Conservation (phyloP, 2,797 vertebrate genomes). For the Astyanax mexicanus region DNA sequence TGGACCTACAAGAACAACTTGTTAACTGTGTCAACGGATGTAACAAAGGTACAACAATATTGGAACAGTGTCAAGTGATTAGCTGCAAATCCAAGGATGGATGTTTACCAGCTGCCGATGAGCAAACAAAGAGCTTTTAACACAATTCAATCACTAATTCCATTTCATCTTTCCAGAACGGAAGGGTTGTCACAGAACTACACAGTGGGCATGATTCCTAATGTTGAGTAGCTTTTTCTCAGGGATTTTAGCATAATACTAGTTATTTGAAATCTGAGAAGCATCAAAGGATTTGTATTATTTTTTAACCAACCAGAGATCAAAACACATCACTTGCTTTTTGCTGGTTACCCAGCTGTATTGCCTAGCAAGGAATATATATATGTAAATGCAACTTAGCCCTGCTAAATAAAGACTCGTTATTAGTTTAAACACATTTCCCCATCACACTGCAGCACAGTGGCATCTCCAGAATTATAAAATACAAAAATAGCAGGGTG, state of each 20-base stretch:
- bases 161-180: slow-evolving; percentile 21
- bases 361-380: too few relatives aligned
- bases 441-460: too few relatives aligned
- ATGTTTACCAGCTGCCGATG: slow-evolving; percentile 52
- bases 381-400: too few relatives aligned
- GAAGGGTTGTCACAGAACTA: slow-evolving; percentile 7
- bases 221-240: background rate
- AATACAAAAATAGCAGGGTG: too few relatives aligned
- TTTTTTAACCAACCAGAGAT: too few relatives aligned
- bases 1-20: background rate
- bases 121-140: slow-evolving; percentile 65
- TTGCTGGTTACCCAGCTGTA: too few relatives aligned
- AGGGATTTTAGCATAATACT: background rate
- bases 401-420: too few relatives aligned
- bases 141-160: slow-evolving; percentile 55
- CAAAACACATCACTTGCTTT: too few relatives aligned
- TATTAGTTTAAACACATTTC: too few relatives aligned
- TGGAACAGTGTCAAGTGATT: slow-evolving; percentile 44
- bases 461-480: too few relatives aligned
- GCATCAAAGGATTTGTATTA: background rate
- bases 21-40: slow-evolving; percentile 19
- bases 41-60: slow-evolving; percentile 25
- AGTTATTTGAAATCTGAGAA: background rate
- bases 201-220: background rate
- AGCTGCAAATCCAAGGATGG: slow-evolving; percentile 43